Conservation (phyloP, 2,113 vertebrate species). For the Halcyon malimbica region DNA sequence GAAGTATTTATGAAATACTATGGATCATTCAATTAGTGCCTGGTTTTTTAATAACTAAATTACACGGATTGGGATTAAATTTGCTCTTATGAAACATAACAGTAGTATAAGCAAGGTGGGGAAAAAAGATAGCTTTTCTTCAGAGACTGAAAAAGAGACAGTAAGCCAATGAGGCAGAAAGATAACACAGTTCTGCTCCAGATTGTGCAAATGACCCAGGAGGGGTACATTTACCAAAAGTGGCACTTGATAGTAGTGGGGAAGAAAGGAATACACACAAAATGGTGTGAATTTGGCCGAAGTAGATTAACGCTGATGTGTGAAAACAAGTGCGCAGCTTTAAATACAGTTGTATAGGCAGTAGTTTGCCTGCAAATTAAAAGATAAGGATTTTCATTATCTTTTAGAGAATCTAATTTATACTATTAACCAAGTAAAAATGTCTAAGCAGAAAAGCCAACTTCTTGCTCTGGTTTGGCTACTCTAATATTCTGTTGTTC, state of each 20-base stretch:
- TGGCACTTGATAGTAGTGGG: neutral
- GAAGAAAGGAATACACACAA: neutral
- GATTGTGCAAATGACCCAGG: constrained; percentile 27
- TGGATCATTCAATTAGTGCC: constrained; percentile 39
- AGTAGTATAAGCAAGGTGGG: constrained; percentile 36
- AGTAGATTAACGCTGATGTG: neutral
- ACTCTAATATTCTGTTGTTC: neutral
- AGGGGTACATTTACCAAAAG: constrained; percentile 45
- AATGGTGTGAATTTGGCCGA: neutral
- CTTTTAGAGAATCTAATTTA: neutral
- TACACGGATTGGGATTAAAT: constrained; percentile 21
- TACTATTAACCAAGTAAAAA: neutral
- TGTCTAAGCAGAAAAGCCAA: neutral
- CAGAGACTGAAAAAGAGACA: constrained; percentile 43
- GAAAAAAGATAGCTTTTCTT: constrained; percentile 41
- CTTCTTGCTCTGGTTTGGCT: neutral
- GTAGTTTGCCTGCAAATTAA: neutral
- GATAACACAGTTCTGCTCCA: constrained; percentile 56
- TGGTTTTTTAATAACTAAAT: constrained; percentile 26
- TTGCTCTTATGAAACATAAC: constrained; percentile 40
- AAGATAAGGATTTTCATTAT: neutral
- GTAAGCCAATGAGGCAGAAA: constrained; percentile 63
- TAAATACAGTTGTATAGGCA: neutral
- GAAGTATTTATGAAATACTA: constrained; percentile 44
- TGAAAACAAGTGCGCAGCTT: neutral